Evolutionary conservation across 2,888 invertebrate species (phyloP), one percentile per base, ranked within the genome.

Genomic region (Exephanes ischioxanthus): DNA sequence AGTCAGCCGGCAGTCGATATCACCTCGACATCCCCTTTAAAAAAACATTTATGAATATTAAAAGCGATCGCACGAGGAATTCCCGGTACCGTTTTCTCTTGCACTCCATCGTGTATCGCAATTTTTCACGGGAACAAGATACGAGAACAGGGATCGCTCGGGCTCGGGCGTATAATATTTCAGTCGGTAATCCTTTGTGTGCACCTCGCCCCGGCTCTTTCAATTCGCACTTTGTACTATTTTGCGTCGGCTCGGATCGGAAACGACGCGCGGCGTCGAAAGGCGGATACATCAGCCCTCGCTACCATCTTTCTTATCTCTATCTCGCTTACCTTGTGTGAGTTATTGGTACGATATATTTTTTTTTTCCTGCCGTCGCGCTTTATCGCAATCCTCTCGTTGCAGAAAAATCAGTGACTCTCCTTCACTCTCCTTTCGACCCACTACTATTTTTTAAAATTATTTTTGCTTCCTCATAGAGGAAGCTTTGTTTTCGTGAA

Each of bases 321-420:
- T 84, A 33, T 58, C 58, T 58, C 16, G 58, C 83, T 86, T 87
- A 79, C 85, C 87, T 86, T 77, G 86, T 84, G 85, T 89, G 89
- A 91, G 88, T 89, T 87, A 87, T 85, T 82, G 82, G 87, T 84
- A 77, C 80, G 86, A 86, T 86, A 89, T 86, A 86, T 88, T 86
- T 87, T 86, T 87, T 86, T 78, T 86, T 82, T 83, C 80, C 79
- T 16, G 45, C 3, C 45, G 45, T 4, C 63, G 51, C 87, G 63
- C 37, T 41, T 68, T n/a, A 55, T 26, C 58, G 80, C 58, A 14
- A 26, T 58, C 26, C 58, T 14, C 58, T 22, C 26, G 3, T 5
- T 26, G 14, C 22, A 58, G 53, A 58, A 58, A 14, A 58, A 58
- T 26, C 26, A 19, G 22, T 11, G 26, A 58, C 26, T 26, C 58